A percentile compares a stretch with the other conserved stretches of the same genome.
Conservation (phyloP, 2,113 vertebrate species). For the Anarrhichthys ocellatus region DNA sequence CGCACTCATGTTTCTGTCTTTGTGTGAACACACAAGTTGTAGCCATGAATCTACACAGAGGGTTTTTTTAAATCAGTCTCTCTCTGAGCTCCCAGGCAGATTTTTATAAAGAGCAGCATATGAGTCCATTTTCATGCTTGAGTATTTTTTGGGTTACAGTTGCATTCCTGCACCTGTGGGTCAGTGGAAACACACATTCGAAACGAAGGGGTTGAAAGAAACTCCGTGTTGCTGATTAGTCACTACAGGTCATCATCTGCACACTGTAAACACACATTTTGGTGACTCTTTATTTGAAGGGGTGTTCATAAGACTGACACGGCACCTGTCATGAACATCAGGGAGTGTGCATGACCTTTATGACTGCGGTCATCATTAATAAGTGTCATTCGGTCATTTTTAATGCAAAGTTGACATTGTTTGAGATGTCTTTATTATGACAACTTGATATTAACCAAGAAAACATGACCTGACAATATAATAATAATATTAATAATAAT, state of each 20-base stretch:
- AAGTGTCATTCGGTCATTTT: no score
- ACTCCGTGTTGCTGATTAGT: slow-evolving; percentile 29
- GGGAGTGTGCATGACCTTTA: no score
- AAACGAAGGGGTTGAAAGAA: slow-evolving; percentile 4
- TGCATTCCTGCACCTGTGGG: slow-evolving; percentile 44
- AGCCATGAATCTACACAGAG: neutral
- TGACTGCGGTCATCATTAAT: no score
- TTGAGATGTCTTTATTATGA: no score
- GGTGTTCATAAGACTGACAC: neutral
- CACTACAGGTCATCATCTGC: slow-evolving; percentile 23
- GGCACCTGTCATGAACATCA: no score
- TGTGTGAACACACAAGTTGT: neutral
- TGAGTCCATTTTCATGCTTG: slow-evolving; percentile 37
- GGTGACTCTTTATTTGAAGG: no score
- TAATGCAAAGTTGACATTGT: no score
- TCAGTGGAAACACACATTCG: slow-evolving; percentile 42
- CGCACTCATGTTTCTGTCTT: neutral
- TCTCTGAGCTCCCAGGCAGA: neutral
- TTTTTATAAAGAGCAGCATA: slow-evolving; percentile 10
- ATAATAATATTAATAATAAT: neutral
- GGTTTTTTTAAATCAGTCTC: neutral
- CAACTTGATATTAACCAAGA: neutral
- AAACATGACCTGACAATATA: neutral
- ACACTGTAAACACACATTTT: slow-evolving; percentile 24
- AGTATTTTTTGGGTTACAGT: slow-evolving; percentile 37